Evolutionary conservation across 1,140 invertebrate species (phyloP).

Genomic region (Leptonema lineaticorne): DNA sequence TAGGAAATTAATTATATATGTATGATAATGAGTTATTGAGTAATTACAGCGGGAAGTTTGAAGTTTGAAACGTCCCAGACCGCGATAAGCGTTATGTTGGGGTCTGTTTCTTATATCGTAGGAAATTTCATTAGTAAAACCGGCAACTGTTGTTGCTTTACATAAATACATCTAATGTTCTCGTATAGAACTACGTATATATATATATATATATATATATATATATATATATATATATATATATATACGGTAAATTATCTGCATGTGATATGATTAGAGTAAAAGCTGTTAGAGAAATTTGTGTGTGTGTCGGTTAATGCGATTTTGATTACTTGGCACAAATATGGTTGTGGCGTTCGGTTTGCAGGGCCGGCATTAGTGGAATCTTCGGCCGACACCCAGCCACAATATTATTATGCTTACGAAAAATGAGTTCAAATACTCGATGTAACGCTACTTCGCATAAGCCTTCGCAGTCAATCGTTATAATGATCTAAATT

Average conservation of each 20-base stretch:
- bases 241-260: not conserved
- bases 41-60: not conserved
- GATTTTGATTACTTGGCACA: slow-evolving; percentile 39
- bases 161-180: not conserved
- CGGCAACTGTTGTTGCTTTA: not conserved
- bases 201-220: not conserved
- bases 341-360: slow-evolving; percentile 25
- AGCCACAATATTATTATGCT: too few species aligned
- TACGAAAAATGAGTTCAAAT: too few species aligned
- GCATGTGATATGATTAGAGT: slow-evolving; percentile 6
- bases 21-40: too few species aligned
- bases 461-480: too few species aligned
- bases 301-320: slow-evolving; percentile 31
- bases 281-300: not conserved
- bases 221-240: not conserved
- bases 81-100: not conserved
- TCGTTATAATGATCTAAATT: too few species aligned
- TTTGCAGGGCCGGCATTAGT: slow-evolving; percentile 25
- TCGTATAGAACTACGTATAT: too few species aligned
- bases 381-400: slow-evolving; percentile 4
- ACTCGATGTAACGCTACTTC: too few species aligned
- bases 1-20: too few species aligned
- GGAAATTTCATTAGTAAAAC: slow-evolving; percentile 6
- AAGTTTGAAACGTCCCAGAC: not conserved
- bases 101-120: not conserved